These are phyloP conservation scores for Alouatta palliata DNA, from an alignment of 2,113 vertebrate species.

Conservation along the genomic window DNA sequence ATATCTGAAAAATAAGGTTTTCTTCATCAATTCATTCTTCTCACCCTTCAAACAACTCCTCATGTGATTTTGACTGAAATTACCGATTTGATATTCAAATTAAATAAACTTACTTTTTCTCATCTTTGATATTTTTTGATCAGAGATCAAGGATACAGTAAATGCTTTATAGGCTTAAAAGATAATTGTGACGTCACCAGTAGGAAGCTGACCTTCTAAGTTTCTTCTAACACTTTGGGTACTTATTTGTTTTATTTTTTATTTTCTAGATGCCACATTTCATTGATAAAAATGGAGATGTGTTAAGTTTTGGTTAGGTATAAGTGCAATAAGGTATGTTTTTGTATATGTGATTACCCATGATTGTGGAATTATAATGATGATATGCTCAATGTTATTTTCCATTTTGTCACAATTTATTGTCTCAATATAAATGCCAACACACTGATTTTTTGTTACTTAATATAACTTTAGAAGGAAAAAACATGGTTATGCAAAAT, in stretches of 20 bases:
- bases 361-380: not conserved
- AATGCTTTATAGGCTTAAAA: not conserved
- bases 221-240: not conserved
- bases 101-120: not conserved
- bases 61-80: slow-evolving; percentile 10
- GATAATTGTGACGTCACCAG: not conserved
- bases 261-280: not conserved
- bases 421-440: not conserved
- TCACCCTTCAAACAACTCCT: not conserved
- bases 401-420: not conserved
- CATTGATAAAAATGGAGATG: slow-evolving; percentile 6
- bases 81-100: not conserved
- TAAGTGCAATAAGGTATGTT: not conserved
- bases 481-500: not conserved
- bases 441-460: not conserved
- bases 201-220: not conserved
- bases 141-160: not conserved
- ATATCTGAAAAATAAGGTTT: slow-evolving; percentile 19
- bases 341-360: not conserved
- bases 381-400: not conserved
- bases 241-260: not conserved
- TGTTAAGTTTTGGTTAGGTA: not conserved
- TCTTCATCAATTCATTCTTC: not conserved
- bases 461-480: not conserved
- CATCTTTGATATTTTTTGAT: slow-evolving; percentile 22